Base-by-base conservation (phyloP, 2,113 vertebrate species). In the Tenebrosternarchus preto region DNA sequence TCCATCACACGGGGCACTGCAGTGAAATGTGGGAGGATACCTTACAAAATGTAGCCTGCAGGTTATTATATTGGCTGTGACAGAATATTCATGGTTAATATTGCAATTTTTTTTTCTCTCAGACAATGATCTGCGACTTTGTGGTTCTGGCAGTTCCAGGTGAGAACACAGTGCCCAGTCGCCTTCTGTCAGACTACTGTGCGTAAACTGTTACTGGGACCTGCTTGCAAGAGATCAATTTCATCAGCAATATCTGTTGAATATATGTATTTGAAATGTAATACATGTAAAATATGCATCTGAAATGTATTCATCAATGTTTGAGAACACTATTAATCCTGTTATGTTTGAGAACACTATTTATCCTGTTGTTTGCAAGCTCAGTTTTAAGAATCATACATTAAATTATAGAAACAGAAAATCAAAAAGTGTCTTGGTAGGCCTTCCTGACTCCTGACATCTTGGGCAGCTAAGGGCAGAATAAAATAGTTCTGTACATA, bases 91-190 rank as follows among this genome's bases (percentile, higher is more conserved):
- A 9, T 46, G 11, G 1, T 46, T 46, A 46, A 46, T 46, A 46
- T 46, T 46, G 43, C 11, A 9, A 46, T 9, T 1, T 50, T 50
- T 22, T 66, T 53, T 4, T 24, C 70, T 57, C 6, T 46, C 81
- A 88, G 87, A 77, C 20, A 4, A 85, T 88, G 87, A 85, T 12
- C 12, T 88, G 86, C 55, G 19, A 20, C 20, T 87, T 88, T 7
- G 77, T 73, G 17, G 87, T 88, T 11, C 61, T 87, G n/a, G 63
- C 61, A 0, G 83, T 87, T 61, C 87, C 86, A 7, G 83, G 83
- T 78, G 46, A 81, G 19, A 36, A 84, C 33, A 5, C 56, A 0
- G 24, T 88, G 24, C 86, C 86, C 15, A 79, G 82, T 50, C 63
- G 25, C 3, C 20, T 87, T 9, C 80, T 88, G 31, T 75, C 69